Evolutionary conservation across 35 echinoderm and acorn worm genomes (phyloP), one percentile per base, ranked within the genome.

Genomic region (Holothuria glaberrima): DNA sequence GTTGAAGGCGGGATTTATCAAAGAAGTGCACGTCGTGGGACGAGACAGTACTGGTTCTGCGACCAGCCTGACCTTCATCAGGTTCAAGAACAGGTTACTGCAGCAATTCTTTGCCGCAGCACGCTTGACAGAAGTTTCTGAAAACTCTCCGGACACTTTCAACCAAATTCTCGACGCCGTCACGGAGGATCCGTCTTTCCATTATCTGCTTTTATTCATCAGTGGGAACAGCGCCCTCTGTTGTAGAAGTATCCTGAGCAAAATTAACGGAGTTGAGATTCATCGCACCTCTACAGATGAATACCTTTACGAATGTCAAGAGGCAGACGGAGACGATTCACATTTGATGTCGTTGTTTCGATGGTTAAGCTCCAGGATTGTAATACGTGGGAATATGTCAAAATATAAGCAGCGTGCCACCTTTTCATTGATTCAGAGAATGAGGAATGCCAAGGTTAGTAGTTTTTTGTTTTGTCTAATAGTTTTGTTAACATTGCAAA

Each of bases 241-340:
- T 25, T 59, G 54, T 19, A 63, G 30, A 36, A 57, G 12, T 7
- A 63, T 84, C 22, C 46, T 84, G 6, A 19, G 29, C 33, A 48
- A 54, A 21, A 30, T 84, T 38, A 48, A 84, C 34, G 28, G 30
- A 30, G n/a, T 13, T 21, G 80, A 84, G 20, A 54, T 17, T n/a
- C 58, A 58, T 84, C 80, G 80, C 24, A 29, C 32, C 29, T 38
- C 57, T 6, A 41, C 30, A 0, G 17, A 16, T 20, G 80, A 84
- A 57, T 84, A 84, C 61, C 80, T 84, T 31, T 84, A 84, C 46
- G 80, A 84, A 33, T 84, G 57, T 32, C 80, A 84, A 22, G 80
- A 84, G 16, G 34, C 30, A 5, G 57, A 63, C 16, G 52, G 17
- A 4, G 80, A 30, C 10, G 27, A 54, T 33, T 61, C 54, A 0